Evolutionary conservation across 2,797 vertebrate genomes (phyloP), one percentile per base, ranked within the genome.

Genomic region (Streptopelia turtur): DNA sequence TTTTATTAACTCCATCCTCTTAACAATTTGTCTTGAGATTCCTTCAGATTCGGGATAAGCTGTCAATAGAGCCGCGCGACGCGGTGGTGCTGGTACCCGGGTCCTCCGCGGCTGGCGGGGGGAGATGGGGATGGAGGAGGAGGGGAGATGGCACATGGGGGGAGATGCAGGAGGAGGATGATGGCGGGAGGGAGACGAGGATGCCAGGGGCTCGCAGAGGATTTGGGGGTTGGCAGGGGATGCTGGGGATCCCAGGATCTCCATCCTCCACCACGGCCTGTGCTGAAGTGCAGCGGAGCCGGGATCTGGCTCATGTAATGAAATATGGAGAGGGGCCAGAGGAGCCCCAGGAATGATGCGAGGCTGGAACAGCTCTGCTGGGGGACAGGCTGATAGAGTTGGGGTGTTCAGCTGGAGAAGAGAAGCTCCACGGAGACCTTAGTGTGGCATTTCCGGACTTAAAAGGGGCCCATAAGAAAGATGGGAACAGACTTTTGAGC

Each of bases 1-100:
- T 98, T 98, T 98, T 98, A 98, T 98, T 98, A 98, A 98, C 98
- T 98, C 98, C 70, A 60, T 97, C 97, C 98, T 93, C 97, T 96
- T 97, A 97, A 97, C 98, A 93, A 98, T 98, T 98, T 98, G 97
- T 98, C 98, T 98, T 98, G 95, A 94, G 43, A 97, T 98, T 98
- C 97, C 97, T 97, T 97, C 96, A 92, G 97, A 97, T 97, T 93
- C 95, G 57, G 86, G 96, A 77, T 94, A 97, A 95, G 43, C 96
- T 98, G 97, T 98, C 98, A 97, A 98, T 97, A 97, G 94, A 52
- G 94, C 83, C 53, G 41, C 55, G 10, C 5, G 9, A 89, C 4
- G 22, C 50, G 69, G 95, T 1, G 11, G 63, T 14, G 50, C 41
- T 9, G 68, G 71, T 12, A 69, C 50, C 63, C 5, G 14, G 37